These are phyloP conservation scores for Parascotia fuliginaria DNA, from an alignment of 2,888 invertebrate genomes.

Conservation along the genomic window DNA sequence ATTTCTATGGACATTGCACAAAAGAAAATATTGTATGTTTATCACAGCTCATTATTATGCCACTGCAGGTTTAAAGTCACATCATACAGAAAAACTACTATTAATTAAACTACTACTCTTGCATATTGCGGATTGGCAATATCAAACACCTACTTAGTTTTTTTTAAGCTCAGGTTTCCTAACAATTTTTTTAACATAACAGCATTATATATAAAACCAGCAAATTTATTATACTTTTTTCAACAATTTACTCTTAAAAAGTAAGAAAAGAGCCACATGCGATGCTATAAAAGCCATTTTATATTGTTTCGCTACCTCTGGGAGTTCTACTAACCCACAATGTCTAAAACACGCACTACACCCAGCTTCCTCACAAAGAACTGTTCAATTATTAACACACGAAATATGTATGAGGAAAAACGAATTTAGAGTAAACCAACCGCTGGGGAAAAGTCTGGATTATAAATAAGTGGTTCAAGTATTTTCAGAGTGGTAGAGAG, in stretches of 20 bases:
- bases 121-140: too few relatives aligned
- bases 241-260: too few relatives aligned
- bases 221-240: too few relatives aligned
- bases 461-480: background rate
- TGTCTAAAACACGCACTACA: slow-evolving; percentile 11
- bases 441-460: background rate
- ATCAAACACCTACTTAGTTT: too few relatives aligned
- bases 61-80: too few relatives aligned
- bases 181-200: too few relatives aligned
- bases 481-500: too few relatives aligned
- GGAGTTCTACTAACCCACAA: slow-evolving; percentile 27
- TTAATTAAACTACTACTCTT: too few relatives aligned
- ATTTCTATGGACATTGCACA: background rate
- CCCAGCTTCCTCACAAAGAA: slow-evolving; percentile 15
- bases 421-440: slow-evolving; percentile 10
- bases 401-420: slow-evolving; percentile 29
- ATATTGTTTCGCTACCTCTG: slow-evolving; percentile 19
- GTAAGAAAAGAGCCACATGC: background rate
- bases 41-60: too few relatives aligned
- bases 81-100: too few relatives aligned
- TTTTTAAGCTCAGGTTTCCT: too few relatives aligned
- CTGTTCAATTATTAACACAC: slow-evolving; percentile 38
- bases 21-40: background rate
- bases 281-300: background rate
- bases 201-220: too few relatives aligned